Base-by-base conservation (phyloP, 2,797 vertebrate species). In the Alfaro cultratus region DNA sequence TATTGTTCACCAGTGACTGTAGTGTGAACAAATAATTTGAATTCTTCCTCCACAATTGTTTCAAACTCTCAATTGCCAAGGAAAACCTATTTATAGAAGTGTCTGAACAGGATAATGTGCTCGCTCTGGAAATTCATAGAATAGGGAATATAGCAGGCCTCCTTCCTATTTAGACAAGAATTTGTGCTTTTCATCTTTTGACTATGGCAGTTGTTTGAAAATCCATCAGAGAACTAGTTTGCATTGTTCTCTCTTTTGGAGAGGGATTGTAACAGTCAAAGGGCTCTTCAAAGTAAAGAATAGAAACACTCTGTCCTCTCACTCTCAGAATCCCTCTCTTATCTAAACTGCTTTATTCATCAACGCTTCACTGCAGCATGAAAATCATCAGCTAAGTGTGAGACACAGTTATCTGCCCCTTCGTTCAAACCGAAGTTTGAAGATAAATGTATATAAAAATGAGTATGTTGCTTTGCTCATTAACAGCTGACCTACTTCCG, bases 321-420 rank as follows among this genome's bases (percentile, higher is more conserved):
- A 72, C 75, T 81, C 74, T 87, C 39, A 31, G 74, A 53, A 55
- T 80, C 78, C 13, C 73, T 73, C 73, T 84, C 53, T 47, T 68
- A 23, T 39, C 9, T 51, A 73, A 64, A 11, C 74, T 91, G 77
- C 72, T 89, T 92, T 88, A 91, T 92, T 92, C 88, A 89, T 87
- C 73, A 51, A 9, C 0, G 72, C 51, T 81, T 43, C 68, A 74
- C 77, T 76, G 34, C 78, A 85, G 70, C 87, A 81, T 88, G 83
- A 77, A 74, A 68, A n/a, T 1, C 8, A 23, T 83, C 82, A 76
- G 86, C 77, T 60, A 75, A 75, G 77, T 84, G 80, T 83, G 84
- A 90, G 39, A 88, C 82, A 77, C 87, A 45, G 45, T 45, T 13
- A 45, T 80, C 76, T 74, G 80, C 18, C 76, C 45, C 85, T 67